Evolutionary conservation across 1,140 invertebrate genomes (phyloP).

Genomic region (Leptopilina boulardi): DNA sequence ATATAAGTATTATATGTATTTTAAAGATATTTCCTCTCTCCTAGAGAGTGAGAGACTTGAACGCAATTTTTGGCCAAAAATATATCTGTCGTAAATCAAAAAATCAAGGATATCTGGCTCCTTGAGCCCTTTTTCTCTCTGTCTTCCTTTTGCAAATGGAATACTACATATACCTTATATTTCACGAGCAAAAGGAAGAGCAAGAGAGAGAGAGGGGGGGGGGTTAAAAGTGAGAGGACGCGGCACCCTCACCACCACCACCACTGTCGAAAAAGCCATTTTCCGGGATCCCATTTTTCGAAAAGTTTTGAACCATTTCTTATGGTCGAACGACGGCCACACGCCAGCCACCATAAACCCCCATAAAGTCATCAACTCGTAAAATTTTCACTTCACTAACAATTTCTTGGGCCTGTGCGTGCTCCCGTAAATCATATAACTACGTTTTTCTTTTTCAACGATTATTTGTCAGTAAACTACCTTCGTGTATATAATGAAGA

Average conservation of each 20-base stretch:
- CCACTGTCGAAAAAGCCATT: too few species aligned
- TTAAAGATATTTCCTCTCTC: too few species aligned
- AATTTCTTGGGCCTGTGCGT: background rate
- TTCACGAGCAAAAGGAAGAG: slow-evolving; percentile 41
- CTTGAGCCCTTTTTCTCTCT: slow-evolving; percentile 34
- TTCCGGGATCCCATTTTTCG: background rate
- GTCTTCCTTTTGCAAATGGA: too few species aligned
- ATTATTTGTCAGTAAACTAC: slow-evolving; percentile 51
- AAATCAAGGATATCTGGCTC: slow-evolving; percentile 39
- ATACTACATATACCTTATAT: too few species aligned
- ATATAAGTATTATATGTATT: too few species aligned
- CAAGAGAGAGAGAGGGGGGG: too few species aligned
- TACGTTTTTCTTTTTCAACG: background rate
- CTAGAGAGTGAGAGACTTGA: background rate
- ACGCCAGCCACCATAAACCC: slow-evolving; percentile 63
- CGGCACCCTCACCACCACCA: too few species aligned
- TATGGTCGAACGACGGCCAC: slow-evolving; percentile 64
- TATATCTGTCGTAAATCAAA: slow-evolving; percentile 49
- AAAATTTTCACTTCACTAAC: slow-evolving; percentile 55
- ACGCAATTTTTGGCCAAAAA: slow-evolving; percentile 17
- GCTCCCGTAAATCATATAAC: slow-evolving; percentile 64
- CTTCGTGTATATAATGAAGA: too few species aligned
- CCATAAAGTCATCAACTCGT: slow-evolving; percentile 65
- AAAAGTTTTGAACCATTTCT: slow-evolving; percentile 57
- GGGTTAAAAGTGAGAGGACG: too few species aligned